Percentiles rank a stretch among this genome's conserved stretches.
Conservation (phyloP, 2,797 vertebrate species). For the Hypotaenidia philippensis region DNA sequence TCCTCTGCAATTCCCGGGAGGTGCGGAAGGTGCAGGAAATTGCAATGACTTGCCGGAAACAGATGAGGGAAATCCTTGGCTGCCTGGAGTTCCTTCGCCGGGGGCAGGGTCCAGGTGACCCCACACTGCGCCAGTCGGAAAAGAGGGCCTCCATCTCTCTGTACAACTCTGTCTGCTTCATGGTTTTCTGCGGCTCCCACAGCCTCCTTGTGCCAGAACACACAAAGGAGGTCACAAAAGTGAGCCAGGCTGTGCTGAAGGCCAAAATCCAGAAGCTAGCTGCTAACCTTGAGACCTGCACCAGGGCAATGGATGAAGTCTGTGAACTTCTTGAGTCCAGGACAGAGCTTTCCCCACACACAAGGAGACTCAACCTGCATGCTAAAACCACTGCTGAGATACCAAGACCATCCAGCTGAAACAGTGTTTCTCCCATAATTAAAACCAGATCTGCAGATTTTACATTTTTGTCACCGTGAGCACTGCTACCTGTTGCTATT, state of each 20-base stretch:
- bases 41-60: constrained; percentile 74
- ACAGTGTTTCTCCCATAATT: background rate
- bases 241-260: constrained; percentile 78
- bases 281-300: constrained; percentile 79
- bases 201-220: constrained; percentile 77
- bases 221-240: constrained; percentile 77
- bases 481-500: background rate
- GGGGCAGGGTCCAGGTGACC: constrained; percentile 69
- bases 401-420: background rate
- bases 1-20: constrained; percentile 75
- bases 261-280: constrained; percentile 83
- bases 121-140: constrained; percentile 67
- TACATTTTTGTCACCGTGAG: background rate
- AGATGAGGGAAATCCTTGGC: constrained; percentile 81
- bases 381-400: background rate
- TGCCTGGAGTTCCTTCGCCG: constrained; percentile 76
- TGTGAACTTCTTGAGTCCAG: constrained; percentile 76
- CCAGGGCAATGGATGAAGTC: constrained; percentile 79
- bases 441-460: background rate
- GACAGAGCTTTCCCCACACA: background rate
- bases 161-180: constrained; percentile 78
- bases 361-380: background rate
- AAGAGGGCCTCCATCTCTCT: constrained; percentile 75
- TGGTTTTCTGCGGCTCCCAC: constrained; percentile 78
- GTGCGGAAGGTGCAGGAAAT: constrained; percentile 80